phyloP scores from a whole-genome alignment of 2,113 vertebrate species.

The Trichechus manatus region DNA sequence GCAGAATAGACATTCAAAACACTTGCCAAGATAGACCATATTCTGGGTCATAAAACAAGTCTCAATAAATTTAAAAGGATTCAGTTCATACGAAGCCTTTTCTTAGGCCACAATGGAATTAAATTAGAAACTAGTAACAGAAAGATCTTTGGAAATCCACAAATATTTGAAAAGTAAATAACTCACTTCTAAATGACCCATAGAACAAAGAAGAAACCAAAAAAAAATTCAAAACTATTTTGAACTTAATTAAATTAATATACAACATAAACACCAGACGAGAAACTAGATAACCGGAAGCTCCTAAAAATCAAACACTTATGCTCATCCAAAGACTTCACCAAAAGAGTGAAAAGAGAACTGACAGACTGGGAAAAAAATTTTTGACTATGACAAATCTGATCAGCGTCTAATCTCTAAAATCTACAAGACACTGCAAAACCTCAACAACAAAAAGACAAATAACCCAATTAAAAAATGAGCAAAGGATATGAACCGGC shows the following conservation, averaged over 20 bases:
- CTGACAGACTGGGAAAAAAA: too few relatives aligned
- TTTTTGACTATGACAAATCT: too few relatives aligned
- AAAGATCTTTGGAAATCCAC: constrained; percentile 14
- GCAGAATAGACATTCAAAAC: not conserved
- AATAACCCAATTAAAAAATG: too few relatives aligned
- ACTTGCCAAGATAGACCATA: not conserved
- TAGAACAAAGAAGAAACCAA: not conserved
- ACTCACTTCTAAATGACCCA: not conserved
- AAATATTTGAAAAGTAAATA: not conserved
- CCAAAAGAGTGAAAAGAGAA: too few relatives aligned
- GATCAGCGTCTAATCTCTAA: too few relatives aligned
- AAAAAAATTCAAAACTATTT: not conserved
- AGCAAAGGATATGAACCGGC: too few relatives aligned
- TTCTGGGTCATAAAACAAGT: not conserved
- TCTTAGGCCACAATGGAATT: not conserved
- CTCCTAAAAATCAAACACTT: too few relatives aligned
- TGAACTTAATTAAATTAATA: not conserved
- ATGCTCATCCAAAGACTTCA: too few relatives aligned
- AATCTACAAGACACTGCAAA: too few relatives aligned
- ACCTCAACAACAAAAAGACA: too few relatives aligned
- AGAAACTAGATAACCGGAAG: too few relatives aligned
- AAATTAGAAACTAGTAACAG: not conserved
- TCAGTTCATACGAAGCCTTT: not conserved
- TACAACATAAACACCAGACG: too few relatives aligned
- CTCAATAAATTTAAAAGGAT: not conserved